Percentiles rank a stretch among this genome's conserved stretches.
These are phyloP conservation scores for Oeneis ivallda DNA, from an alignment of 2,888 invertebrate species.

Conservation along the genomic window DNA sequence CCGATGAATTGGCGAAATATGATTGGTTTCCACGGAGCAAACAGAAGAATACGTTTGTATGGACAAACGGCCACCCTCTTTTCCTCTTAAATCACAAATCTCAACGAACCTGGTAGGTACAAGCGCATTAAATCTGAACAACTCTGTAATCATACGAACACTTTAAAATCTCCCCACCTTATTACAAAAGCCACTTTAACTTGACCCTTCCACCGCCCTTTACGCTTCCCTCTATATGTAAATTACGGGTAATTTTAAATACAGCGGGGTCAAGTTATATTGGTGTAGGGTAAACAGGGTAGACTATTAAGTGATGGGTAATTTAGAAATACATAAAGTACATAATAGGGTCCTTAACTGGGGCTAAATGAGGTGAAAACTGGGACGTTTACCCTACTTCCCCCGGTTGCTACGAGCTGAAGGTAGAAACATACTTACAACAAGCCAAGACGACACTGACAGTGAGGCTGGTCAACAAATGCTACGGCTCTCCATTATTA, in stretches of 20 bases:
- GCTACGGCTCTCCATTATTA: too few species aligned
- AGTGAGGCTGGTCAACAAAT: too few species aligned
- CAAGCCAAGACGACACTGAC: too few species aligned
- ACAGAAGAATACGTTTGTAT: too few species aligned
- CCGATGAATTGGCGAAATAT: too few species aligned
- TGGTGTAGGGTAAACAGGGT: slow-evolving; percentile 64
- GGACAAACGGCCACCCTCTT: too few species aligned
- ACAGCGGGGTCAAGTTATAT: slow-evolving; percentile 49
- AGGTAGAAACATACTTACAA: background rate
- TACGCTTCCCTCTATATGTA: background rate
- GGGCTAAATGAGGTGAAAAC: slow-evolving; percentile 79
- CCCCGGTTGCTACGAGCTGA: slow-evolving; percentile 19
- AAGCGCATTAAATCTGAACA: slow-evolving; percentile 76
- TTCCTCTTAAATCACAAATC: slow-evolving; percentile 37
- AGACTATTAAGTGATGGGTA: slow-evolving; percentile 80
- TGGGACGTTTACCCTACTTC: slow-evolving; percentile 65
- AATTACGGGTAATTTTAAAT: slow-evolving; percentile 24
- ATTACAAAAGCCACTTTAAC: slow-evolving; percentile 52
- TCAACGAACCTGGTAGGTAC: slow-evolving; percentile 39
- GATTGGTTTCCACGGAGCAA: too few species aligned
- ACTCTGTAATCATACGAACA: slow-evolving; percentile 74
- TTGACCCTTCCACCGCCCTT: slow-evolving; percentile 45
- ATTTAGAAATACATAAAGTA: slow-evolving; percentile 82
- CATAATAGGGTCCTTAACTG: slow-evolving; percentile 79
- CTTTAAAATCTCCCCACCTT: slow-evolving; percentile 72